These are phyloP conservation scores for Beroe ovata DNA, from an alignment of 37 sponge, comb jelly and placozoan species.

Conservation along the genomic window DNA sequence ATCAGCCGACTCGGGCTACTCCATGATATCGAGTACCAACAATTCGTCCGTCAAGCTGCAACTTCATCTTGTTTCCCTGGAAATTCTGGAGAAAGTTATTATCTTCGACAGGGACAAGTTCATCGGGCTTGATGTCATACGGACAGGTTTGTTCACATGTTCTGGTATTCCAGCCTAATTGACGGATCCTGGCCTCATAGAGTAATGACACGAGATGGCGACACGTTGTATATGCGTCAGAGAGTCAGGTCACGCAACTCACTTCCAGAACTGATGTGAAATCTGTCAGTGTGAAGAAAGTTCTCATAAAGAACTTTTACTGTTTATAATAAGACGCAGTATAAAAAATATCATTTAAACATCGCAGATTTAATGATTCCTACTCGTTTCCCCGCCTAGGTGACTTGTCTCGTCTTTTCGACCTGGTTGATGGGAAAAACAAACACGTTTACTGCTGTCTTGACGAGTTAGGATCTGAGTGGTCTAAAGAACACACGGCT, in stretches of 20 bases:
- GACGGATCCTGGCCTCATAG: too few species aligned
- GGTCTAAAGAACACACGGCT: background rate
- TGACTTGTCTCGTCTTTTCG: background rate
- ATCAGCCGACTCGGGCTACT: background rate
- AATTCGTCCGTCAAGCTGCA: background rate
- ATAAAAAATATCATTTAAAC: too few species aligned
- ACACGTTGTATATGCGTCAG: too few species aligned
- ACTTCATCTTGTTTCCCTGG: background rate
- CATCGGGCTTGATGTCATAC: constrained; percentile 7
- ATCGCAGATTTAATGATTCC: too few species aligned
- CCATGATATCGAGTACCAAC: background rate
- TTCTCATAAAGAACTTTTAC: too few species aligned
- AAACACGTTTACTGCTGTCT: constrained; percentile 48
- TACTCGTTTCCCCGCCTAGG: background rate
- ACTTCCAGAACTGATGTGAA: too few species aligned
- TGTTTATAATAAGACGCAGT: too few species aligned
- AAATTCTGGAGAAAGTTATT: background rate
- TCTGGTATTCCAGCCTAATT: background rate
- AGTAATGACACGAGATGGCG: too few species aligned
- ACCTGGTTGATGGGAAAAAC: constrained; percentile 8
- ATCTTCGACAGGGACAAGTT: background rate
- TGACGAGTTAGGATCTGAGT: background rate
- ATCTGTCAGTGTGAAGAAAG: too few species aligned
- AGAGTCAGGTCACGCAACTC: too few species aligned
- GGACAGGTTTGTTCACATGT: constrained; percentile 11